A percentile compares a stretch with the other conserved stretches of the same genome.
Conservation (phyloP, 2,113 vertebrate genomes). For the Trichechus manatus region DNA sequence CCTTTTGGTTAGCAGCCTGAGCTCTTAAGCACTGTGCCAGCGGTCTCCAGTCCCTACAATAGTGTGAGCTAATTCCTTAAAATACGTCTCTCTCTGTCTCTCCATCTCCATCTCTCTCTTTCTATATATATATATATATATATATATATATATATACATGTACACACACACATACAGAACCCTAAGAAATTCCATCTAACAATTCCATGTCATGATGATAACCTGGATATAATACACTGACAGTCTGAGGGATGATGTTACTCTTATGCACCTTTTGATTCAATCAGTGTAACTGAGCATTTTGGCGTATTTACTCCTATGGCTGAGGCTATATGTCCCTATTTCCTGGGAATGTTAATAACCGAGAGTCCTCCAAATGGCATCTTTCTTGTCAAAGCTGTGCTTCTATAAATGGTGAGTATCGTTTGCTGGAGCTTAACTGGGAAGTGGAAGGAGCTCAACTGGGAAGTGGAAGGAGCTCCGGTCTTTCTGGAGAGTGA, state of each 20-base stretch:
- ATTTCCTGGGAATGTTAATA: neutral
- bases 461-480: neutral
- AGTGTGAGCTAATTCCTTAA: too few species aligned
- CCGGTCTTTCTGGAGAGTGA: rapidly evolving
- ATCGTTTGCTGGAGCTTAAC: neutral
- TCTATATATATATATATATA: too few species aligned
- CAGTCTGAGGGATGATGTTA: neutral
- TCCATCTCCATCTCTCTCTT: too few species aligned
- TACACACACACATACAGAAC: too few species aligned
- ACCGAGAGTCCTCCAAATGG: neutral
- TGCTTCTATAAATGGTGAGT: neutral
- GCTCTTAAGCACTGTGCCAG: too few species aligned
- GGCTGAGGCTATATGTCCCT: neutral
- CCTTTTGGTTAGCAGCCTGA: too few species aligned
- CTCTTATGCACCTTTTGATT: neutral
- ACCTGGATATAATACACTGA: neutral
- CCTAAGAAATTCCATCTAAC: too few species aligned
- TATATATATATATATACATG: too few species aligned
- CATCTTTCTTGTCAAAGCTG: neutral
- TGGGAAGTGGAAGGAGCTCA: neutral
- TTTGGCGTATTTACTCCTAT: neutral
- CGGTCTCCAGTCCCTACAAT: too few species aligned
- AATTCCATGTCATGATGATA: neutral
- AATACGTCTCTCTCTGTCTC: too few species aligned
- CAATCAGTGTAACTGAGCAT: neutral